Evolutionary conservation across 2,888 invertebrate genomes (phyloP).

Genomic region (Loripinus fragilis): DNA sequence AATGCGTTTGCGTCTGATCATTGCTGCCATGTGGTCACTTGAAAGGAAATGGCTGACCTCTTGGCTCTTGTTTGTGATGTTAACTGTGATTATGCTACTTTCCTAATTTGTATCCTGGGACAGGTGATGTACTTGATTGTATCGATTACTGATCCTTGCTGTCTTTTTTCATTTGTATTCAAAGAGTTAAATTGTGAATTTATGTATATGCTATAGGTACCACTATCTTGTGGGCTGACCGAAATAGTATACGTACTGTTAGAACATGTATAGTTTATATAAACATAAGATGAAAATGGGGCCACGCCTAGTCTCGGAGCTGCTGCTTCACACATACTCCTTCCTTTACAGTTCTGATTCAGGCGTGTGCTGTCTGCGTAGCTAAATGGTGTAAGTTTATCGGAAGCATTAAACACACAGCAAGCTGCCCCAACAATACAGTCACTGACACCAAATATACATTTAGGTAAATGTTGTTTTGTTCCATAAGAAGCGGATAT

Average conservation of each 20-base stretch:
- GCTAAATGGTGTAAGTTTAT: not conserved
- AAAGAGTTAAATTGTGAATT: too few species aligned
- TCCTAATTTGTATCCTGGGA: too few species aligned
- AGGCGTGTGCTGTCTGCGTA: not conserved
- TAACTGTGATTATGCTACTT: too few species aligned
- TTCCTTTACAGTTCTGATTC: not conserved
- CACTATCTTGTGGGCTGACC: not conserved
- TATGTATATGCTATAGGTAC: too few species aligned
- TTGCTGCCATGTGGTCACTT: too few species aligned
- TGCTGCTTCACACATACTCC: not conserved
- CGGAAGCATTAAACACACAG: not conserved
- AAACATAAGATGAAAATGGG: conserved; percentile 11
- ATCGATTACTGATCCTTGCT: too few species aligned
- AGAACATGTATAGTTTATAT: conserved; percentile 3
- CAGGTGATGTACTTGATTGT: too few species aligned
- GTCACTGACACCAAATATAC: not conserved
- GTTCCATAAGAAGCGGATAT: not conserved
- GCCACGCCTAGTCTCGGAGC: not conserved
- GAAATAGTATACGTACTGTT: not conserved
- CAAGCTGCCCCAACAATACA: not conserved
- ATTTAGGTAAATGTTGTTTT: not conserved
- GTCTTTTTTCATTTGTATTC: too few species aligned
- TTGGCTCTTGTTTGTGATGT: too few species aligned
- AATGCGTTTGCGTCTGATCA: too few species aligned
- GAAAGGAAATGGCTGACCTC: too few species aligned